Percentiles rank a stretch among this genome's conserved stretches.
Evolutionary conservation across 2,113 vertebrate species (phyloP).

Genomic region (Ceuthmochares aereus): DNA sequence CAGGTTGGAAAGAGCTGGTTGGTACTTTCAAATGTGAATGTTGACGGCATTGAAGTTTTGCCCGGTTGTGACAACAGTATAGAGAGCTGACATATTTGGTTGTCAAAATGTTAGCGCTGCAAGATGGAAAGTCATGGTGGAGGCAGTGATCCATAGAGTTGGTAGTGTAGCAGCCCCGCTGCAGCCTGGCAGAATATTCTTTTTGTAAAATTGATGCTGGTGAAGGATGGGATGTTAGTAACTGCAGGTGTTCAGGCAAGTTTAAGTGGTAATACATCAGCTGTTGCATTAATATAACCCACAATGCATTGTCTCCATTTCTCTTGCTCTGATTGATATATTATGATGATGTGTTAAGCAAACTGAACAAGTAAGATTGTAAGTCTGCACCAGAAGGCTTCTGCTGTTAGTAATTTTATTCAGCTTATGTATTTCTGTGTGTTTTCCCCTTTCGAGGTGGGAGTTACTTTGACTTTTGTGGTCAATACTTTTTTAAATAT

Average conservation of each 20-base stretch:
- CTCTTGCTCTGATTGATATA: neutral
- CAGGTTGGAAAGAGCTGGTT: no score
- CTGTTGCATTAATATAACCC: neutral
- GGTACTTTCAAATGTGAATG: neutral
- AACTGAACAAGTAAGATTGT: neutral
- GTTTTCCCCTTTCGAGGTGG: neutral
- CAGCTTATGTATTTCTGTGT: fast-evolving
- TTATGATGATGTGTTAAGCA: neutral
- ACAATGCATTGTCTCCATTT: fast-evolving
- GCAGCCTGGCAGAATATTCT: neutral
- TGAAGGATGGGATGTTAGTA: neutral
- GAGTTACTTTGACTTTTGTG: neutral
- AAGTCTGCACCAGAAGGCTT: neutral
- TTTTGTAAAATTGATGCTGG: neutral
- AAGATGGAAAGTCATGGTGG: fast-evolving
- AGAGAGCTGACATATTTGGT: neutral
- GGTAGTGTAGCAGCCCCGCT: neutral
- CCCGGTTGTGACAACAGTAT: neutral
- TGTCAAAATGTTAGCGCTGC: neutral
- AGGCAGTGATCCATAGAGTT: neutral
- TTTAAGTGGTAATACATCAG: neutral
- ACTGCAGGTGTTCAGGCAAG: neutral
- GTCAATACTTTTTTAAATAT: neutral
- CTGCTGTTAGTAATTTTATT: neutral
- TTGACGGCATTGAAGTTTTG: neutral